These are phyloP conservation scores for Semotilus atromaculatus DNA, from an alignment of 2,797 vertebrate species.

Conservation along the genomic window DNA sequence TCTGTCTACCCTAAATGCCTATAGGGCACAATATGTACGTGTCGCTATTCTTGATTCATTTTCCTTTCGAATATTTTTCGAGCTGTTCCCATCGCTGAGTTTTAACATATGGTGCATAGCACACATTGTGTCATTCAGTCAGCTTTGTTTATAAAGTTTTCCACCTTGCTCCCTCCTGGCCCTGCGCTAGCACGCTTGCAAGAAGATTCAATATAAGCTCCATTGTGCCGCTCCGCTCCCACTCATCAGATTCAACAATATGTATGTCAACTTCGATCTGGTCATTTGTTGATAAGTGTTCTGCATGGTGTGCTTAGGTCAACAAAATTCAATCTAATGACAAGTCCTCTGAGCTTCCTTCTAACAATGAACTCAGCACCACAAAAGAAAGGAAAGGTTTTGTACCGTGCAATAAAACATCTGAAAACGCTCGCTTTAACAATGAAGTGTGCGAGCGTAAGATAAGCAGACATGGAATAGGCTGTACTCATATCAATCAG, in stretches of 20 bases:
- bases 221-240: conserved; percentile 72
- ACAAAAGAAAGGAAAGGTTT: conserved; percentile 20
- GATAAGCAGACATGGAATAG: conserved; percentile 25
- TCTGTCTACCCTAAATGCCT: conserved; percentile 29
- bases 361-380: conserved; percentile 42
- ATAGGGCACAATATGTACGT: conserved; percentile 10
- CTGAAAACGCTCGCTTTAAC: conserved; percentile 3
- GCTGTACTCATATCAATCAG: conserved; percentile 14
- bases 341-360: conserved; percentile 61
- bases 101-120: background rate
- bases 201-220: conserved; percentile 81
- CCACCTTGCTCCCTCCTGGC: conserved; percentile 74
- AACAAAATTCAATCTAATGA: conserved; percentile 79
- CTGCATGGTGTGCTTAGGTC: conserved; percentile 72
- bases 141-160: conserved; percentile 80
- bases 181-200: conserved; percentile 69
- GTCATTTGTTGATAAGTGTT: conserved; percentile 79
- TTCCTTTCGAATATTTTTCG: conserved; percentile 9
- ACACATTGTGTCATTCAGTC: conserved; percentile 19
- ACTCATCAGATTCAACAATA: conserved; percentile 80
- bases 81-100: background rate
- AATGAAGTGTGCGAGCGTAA: background rate
- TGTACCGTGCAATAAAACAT: conserved; percentile 1
- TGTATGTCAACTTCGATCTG: conserved; percentile 82
- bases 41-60: background rate